A percentile compares a stretch with the other conserved stretches of the same genome.
These are phyloP conservation scores for Callyntrura guangdongensis DNA, from an alignment of 2,888 invertebrate genomes.

Conservation along the genomic window DNA sequence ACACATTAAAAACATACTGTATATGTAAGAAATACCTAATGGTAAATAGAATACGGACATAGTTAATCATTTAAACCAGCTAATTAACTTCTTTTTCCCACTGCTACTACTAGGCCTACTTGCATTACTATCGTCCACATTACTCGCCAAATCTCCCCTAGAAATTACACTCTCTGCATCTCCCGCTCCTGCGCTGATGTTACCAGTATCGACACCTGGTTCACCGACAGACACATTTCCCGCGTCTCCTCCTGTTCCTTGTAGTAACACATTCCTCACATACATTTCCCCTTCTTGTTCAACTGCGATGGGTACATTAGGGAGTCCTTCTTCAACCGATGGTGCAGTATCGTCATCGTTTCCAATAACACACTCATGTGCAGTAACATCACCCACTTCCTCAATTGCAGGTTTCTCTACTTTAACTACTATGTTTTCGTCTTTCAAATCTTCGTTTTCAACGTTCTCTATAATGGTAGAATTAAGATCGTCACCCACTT, in stretches of 20 bases:
- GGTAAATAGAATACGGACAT: neutral
- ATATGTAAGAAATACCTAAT: neutral
- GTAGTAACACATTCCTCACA: neutral
- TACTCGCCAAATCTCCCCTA: neutral
- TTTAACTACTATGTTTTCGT: neutral
- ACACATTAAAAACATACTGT: neutral
- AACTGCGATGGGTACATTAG: neutral
- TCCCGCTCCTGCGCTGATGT: no score
- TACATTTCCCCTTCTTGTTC: neutral
- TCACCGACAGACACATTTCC: neutral
- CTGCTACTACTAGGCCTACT: slow-evolving; percentile 28
- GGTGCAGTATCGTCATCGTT: no score
- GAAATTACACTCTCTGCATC: neutral
- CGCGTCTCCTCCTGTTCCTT: neutral
- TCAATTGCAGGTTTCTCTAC: neutral
- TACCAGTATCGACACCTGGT: no score
- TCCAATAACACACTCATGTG: no score
- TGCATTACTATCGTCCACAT: neutral
- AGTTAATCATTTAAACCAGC: slow-evolving; percentile 48
- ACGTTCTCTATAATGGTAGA: neutral
- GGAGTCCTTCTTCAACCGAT: no score
- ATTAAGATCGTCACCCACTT: neutral
- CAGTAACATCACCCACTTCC: neutral
- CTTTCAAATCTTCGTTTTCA: neutral
- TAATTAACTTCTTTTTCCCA: slow-evolving; percentile 48